These are phyloP conservation scores for Drosophila yooni DNA, from an alignment of 2,888 invertebrate genomes.

Conservation along the genomic window DNA sequence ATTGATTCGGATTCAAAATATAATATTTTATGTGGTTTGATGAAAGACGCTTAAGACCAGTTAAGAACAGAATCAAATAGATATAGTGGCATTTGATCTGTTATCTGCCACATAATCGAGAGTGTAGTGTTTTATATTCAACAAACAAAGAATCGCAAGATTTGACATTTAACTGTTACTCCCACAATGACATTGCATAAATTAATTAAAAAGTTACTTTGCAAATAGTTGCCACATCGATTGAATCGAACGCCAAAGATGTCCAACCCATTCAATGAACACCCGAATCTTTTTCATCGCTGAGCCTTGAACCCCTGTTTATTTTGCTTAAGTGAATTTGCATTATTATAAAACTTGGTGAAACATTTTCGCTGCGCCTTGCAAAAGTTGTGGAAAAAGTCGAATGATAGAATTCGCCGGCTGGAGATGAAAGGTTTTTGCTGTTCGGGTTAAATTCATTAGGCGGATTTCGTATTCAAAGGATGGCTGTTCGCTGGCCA, in stretches of 20 bases:
- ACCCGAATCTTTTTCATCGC: conserved; percentile 9
- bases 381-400: conserved; percentile 21
- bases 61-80: no score
- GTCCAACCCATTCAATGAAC: not conserved
- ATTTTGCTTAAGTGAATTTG: conserved; percentile 32
- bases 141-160: not conserved
- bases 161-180: not conserved
- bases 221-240: not conserved
- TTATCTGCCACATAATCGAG: not conserved
- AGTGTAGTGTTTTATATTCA: no score
- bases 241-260: not conserved
- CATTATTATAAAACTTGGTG: conserved; percentile 11
- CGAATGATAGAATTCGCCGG: conserved; percentile 10
- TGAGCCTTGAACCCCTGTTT: conserved; percentile 6
- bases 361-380: conserved; percentile 19
- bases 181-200: not conserved
- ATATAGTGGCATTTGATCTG: not conserved
- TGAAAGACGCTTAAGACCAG: no score
- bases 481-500: conserved; percentile 17
- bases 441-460: conserved; percentile 46
- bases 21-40: not conserved
- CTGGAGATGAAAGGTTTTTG: conserved; percentile 24
- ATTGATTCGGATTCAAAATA: not conserved
- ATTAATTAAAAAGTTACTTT: not conserved
- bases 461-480: conserved; percentile 32